phyloP scores from a whole-genome alignment of 1,140 invertebrate genomes.

The Brachionus koreanus region DNA sequence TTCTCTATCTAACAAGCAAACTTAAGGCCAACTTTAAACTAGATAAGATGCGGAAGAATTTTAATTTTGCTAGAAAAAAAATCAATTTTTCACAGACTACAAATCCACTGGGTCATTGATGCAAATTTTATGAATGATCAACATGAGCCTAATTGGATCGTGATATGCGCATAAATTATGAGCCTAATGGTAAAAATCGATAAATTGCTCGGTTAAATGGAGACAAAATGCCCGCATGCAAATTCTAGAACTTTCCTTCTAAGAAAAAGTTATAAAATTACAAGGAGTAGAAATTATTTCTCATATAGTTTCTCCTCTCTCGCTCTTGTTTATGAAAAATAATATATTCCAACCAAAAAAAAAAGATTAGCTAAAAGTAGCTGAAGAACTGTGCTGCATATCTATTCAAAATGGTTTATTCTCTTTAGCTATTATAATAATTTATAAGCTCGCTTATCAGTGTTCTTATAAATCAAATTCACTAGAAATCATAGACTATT shows the following conservation, averaged over 20 bases:
- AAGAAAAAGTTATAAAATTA: not conserved
- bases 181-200: not conserved
- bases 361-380: not conserved
- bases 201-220: not conserved
- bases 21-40: not conserved
- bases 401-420: not conserved
- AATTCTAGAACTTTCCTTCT: not conserved
- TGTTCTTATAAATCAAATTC: not conserved
- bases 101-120: not conserved
- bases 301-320: not conserved
- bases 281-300: not conserved
- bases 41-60: not conserved
- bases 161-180: not conserved
- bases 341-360: not conserved
- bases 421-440: not conserved
- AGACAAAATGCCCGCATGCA: not conserved
- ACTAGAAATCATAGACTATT: conserved; percentile 6
- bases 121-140: not conserved
- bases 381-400: not conserved
- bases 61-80: not conserved
- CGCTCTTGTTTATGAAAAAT: not conserved
- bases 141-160: not conserved
- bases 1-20: no score
- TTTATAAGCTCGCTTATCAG: not conserved
- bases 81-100: not conserved